A percentile compares a stretch with the other conserved stretches of the same genome.
phyloP scores from a whole-genome alignment of 2,888 invertebrate genomes.

The Machimus atricapillus region DNA sequence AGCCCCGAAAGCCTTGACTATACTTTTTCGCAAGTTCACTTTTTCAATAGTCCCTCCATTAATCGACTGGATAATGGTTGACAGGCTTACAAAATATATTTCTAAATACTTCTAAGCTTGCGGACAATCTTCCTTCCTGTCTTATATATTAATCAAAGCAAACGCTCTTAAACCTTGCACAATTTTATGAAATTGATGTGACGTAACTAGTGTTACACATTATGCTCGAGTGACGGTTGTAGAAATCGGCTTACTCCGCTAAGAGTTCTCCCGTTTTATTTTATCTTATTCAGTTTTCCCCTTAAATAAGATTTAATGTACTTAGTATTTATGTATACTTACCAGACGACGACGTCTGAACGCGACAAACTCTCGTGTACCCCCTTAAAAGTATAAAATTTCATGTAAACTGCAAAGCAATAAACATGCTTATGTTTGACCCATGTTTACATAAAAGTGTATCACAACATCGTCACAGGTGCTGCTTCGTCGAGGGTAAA shows the following conservation, averaged over 20 bases:
- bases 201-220: background rate
- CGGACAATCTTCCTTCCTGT: background rate
- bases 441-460: conserved; percentile 25
- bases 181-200: background rate
- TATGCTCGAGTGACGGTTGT: background rate
- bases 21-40: background rate
- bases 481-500: background rate
- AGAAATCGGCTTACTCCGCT: conserved; percentile 18
- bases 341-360: background rate
- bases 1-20: background rate
- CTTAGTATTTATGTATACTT: background rate
- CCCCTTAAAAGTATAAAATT: conserved; percentile 18
- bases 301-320: conserved; percentile 28
- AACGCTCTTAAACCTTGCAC: background rate
- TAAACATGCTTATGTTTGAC: conserved; percentile 17
- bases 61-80: background rate
- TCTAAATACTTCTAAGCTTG: background rate
- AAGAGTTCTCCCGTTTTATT: background rate
- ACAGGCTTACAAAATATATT: background rate
- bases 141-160: background rate
- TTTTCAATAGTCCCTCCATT: background rate
- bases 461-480: conserved; percentile 4
- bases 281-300: background rate
- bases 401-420: conserved; percentile 16
- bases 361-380: background rate